Base-by-base conservation (phyloP, 2,113 vertebrate genomes). In the Cinclus mexicanus region DNA sequence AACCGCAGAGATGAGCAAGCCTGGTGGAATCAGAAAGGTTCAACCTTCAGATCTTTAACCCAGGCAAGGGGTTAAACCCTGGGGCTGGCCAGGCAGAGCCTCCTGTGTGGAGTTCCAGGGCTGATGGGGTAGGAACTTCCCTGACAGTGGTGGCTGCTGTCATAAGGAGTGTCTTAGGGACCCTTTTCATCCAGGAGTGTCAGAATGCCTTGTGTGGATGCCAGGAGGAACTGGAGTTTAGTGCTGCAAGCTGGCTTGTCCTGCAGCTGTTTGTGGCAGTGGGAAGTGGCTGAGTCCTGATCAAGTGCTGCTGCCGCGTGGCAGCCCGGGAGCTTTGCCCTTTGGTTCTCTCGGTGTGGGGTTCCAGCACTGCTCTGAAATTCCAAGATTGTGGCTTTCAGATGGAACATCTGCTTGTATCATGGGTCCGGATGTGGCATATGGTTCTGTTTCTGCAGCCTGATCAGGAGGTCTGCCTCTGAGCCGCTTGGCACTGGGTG, bases 401-500 rank as follows among this genome's bases (percentile, higher is more conserved):
- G 7, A 4, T 42, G 87, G 69, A 19, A 22, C 23, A 22, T 11
- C 11, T 6, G 9, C 47, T 22, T 12, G 64, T 70, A 41, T 56
- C 44, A 0, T 1, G 37, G 37, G 11, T 33, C 35, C 3, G 0
- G 50, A 72, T 23, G 78, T 9, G 21, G 41, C 14, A 0, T 13
- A 57, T 35, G 67, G 56, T 46, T 50, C 13, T 2, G 56, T 47
- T 42, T 60, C 26, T 63, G 44, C 61, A 55, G 55, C 57, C 67
- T 10, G 9, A 2, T 13, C 33, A 31, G 35, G n/a, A 17, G 9
- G 11, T n/a, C 44, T 0, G 0, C 20, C 61, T 3, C 0, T 1
- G 24, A 68, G 31, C n/a, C 1, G 0, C 37, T 44, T 5, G 0
- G 20, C 35, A 5, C 31, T 0, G 7, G 10, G 37, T 1, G 0